Percentiles rank a stretch among this genome's conserved stretches.
These are phyloP conservation scores for Theretra japonica DNA, from an alignment of 2,888 invertebrate species.

Conservation along the genomic window DNA sequence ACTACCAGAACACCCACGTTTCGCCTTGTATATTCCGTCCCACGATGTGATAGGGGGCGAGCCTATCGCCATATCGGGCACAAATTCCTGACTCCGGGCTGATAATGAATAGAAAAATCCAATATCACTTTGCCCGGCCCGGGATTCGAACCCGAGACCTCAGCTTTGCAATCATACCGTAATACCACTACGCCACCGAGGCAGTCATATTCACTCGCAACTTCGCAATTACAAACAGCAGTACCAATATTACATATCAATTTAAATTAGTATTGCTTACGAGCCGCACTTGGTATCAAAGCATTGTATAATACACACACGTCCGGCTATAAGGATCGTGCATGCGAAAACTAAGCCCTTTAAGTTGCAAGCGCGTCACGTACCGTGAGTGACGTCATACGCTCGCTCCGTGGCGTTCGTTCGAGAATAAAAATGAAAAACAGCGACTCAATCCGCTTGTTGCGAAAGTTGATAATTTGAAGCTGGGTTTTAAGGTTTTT, in stretches of 20 bases:
- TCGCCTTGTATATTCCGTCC: too few relatives aligned
- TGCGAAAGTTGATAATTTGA: background rate
- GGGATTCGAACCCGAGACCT: too few relatives aligned
- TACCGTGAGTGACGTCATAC: conserved; percentile 7
- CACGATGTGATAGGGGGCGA: too few relatives aligned
- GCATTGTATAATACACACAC: background rate
- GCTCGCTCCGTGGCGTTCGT: background rate
- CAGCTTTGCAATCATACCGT: too few relatives aligned
- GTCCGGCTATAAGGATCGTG: conserved; percentile 4
- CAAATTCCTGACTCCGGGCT: too few relatives aligned
- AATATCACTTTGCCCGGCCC: too few relatives aligned
- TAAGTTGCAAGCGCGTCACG: conserved; percentile 22
- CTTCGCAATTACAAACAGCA: background rate
- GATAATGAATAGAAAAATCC: too few relatives aligned
- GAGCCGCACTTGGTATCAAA: background rate
- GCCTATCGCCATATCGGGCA: too few relatives aligned
- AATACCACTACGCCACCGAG: too few relatives aligned
- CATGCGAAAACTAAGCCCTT: conserved; percentile 18
- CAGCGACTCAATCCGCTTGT: background rate
- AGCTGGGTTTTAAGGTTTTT: background rate
- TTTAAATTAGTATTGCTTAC: background rate
- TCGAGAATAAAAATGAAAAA: conserved; percentile 14
- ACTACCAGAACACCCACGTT: too few relatives aligned
- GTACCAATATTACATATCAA: background rate
- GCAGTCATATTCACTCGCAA: too few relatives aligned